phyloP scores from a whole-genome alignment of 2,797 vertebrate genomes.

The Melopsittacus undulatus region DNA sequence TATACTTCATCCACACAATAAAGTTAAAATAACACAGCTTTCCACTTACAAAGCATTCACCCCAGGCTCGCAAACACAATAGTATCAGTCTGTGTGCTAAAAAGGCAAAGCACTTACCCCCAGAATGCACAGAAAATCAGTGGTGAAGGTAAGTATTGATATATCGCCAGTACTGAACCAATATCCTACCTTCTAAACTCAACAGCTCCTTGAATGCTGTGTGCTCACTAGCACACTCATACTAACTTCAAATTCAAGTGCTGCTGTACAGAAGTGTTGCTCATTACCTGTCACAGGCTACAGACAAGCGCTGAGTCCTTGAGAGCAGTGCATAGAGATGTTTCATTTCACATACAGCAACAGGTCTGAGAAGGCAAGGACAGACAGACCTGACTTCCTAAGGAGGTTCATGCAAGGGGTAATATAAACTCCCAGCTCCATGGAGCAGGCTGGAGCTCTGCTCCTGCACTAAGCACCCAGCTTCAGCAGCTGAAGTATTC shows the following conservation, averaged over 20 bases:
- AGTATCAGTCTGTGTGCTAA: background rate
- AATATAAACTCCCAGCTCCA: background rate
- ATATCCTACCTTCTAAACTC: background rate
- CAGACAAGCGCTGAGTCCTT: rapidly evolving
- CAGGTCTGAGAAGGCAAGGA: background rate
- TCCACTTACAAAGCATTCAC: background rate
- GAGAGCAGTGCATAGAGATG: background rate
- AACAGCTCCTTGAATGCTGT: background rate
- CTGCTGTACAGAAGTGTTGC: background rate
- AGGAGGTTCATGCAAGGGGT: background rate
- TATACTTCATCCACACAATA: background rate
- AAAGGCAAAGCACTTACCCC: background rate
- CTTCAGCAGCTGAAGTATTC: background rate
- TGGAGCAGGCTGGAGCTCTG: background rate
- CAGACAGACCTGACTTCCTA: background rate
- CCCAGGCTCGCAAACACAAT: background rate
- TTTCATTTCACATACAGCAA: background rate
- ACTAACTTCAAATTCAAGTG: background rate
- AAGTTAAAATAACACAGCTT: background rate
- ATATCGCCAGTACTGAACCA: background rate
- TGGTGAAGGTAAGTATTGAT: background rate
- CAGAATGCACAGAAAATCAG: background rate
- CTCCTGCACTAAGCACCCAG: background rate
- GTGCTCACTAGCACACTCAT: background rate
- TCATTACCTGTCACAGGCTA: background rate